Conservation (phyloP, 1,140 invertebrate species). For the Caenorhabditis tropicalis region DNA sequence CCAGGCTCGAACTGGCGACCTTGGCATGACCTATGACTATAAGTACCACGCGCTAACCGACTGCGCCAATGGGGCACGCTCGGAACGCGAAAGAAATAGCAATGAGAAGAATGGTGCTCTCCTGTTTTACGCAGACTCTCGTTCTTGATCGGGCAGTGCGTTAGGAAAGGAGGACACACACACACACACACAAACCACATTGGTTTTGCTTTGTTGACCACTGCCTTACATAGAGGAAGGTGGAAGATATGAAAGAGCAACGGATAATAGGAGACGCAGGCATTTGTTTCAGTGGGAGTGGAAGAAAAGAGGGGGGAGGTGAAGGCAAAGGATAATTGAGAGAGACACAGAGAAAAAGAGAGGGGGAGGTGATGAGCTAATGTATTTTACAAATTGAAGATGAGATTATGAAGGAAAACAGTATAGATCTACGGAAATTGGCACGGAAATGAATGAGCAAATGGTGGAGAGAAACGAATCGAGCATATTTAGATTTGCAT, state of each 20-base stretch:
- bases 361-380: neutral
- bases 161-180: neutral
- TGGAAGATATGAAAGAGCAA: neutral
- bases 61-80: conserved; percentile 57
- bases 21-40: conserved; percentile 50
- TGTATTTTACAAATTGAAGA: conserved; percentile 24
- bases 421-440: conserved; percentile 37
- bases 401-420: conserved; percentile 22
- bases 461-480: neutral
- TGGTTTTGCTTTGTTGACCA: neutral
- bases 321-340: too few relatives aligned
- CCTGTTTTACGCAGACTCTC: neutral
- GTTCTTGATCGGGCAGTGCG: neutral
- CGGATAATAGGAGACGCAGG: neutral
- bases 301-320: neutral
- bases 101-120: conserved; percentile 11
- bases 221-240: neutral
- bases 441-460: conserved; percentile 4
- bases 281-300: neutral
- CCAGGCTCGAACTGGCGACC: conserved; percentile 43
- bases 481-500: conserved; percentile 5
- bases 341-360: too few relatives aligned
- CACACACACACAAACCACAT: neutral
- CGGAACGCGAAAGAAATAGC: neutral
- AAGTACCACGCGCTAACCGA: conserved; percentile 61